These are phyloP conservation scores for Drosophila picticornis DNA, from an alignment of 2,888 invertebrate species.

Conservation along the genomic window DNA sequence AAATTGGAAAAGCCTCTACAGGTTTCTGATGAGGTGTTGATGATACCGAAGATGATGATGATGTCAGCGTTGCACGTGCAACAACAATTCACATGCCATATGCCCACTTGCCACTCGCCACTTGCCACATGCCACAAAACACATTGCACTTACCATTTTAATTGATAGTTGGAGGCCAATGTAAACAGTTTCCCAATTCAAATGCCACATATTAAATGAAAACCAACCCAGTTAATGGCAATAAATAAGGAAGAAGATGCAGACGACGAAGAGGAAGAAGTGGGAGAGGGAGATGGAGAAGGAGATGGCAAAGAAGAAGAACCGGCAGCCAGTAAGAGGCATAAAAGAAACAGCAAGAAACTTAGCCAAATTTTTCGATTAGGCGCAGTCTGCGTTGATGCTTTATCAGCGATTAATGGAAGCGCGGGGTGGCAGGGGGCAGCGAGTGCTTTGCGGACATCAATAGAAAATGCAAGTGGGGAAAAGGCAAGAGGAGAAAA, in stretches of 20 bases:
- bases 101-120: slow-evolving; percentile 12
- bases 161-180: slow-evolving; percentile 10
- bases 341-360: neutral
- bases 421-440: neutral
- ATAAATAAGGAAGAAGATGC: slow-evolving; percentile 2
- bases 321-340: neutral
- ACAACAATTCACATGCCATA: slow-evolving; percentile 38
- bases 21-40: slow-evolving; percentile 38
- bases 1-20: neutral
- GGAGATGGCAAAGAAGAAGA: neutral
- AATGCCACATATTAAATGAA: slow-evolving; percentile 48
- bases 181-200: slow-evolving; percentile 37
- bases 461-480: slow-evolving; percentile 72
- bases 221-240: slow-evolving; percentile 69
- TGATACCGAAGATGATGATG: slow-evolving; percentile 59
- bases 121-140: slow-evolving; percentile 4
- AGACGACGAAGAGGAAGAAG: neutral
- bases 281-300: neutral
- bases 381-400: slow-evolving; percentile 30
- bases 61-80: slow-evolving; percentile 60
- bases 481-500: slow-evolving; percentile 26
- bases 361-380: slow-evolving; percentile 33
- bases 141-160: slow-evolving; percentile 8
- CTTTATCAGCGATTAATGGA: slow-evolving; percentile 33
- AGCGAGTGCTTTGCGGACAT: slow-evolving; percentile 19